Conservation (phyloP, 2,113 vertebrate genomes). For the Cranoglanis bouderius region DNA sequence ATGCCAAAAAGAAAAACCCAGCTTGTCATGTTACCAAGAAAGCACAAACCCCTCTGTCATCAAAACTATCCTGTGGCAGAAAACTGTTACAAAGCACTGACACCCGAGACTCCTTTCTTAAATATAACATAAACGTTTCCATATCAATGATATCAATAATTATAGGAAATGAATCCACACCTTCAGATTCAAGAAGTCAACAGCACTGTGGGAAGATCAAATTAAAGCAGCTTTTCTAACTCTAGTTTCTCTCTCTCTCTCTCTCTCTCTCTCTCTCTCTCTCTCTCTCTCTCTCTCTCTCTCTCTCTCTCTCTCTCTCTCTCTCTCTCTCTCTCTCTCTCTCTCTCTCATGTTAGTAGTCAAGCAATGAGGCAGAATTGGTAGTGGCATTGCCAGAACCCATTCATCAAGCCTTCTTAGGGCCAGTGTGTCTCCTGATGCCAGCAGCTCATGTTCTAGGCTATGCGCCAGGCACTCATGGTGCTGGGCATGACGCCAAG, state of each 20-base stretch:
- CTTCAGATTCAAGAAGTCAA: not conserved
- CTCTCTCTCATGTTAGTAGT: constrained; percentile 60
- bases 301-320: constrained; percentile 14
- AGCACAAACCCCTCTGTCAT: not conserved
- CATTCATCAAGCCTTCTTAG: constrained; percentile 85
- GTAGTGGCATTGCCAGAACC: constrained; percentile 78
- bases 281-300: no score
- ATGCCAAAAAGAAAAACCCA: not conserved
- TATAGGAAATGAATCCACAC: not conserved
- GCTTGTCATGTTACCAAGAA: not conserved
- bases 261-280: no score
- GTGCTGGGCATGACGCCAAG: constrained; percentile 86
- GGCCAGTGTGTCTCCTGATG: constrained; percentile 83
- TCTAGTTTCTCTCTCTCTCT: not conserved
- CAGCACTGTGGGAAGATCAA: not conserved
- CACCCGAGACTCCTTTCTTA: not conserved
- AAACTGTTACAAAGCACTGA: not conserved
- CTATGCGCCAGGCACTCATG: constrained; percentile 90
- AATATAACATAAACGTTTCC: not conserved
- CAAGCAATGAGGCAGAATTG: constrained; percentile 64
- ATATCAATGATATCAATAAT: not conserved
- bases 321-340: constrained; percentile 20
- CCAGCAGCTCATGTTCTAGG: constrained; percentile 87
- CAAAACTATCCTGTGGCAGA: not conserved
- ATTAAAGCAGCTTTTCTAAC: not conserved